Conservation (phyloP, 2,113 vertebrate species). For the Eolophus roseicapilla region DNA sequence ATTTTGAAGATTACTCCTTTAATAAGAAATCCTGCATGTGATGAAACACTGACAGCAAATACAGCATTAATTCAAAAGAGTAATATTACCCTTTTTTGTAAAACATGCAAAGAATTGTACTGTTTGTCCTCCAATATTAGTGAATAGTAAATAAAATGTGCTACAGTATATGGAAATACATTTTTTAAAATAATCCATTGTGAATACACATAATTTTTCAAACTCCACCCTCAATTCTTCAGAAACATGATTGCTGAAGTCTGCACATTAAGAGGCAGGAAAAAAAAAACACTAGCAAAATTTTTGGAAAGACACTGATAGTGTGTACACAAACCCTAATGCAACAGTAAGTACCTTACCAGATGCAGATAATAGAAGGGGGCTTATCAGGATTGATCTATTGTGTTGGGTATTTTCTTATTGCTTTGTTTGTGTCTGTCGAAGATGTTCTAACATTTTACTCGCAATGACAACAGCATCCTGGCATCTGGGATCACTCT, state of each 20-base stretch:
- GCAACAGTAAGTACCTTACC: neutral
- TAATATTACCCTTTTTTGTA: neutral
- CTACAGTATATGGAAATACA: neutral
- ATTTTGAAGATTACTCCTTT: neutral
- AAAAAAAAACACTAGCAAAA: neutral
- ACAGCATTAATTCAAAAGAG: neutral
- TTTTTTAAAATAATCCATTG: neutral
- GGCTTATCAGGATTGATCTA: neutral
- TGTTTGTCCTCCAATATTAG: neutral
- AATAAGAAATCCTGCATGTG: neutral
- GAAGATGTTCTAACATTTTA: neutral
- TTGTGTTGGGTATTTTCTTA: neutral
- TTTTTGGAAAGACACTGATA: neutral
- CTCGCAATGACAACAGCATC: neutral
- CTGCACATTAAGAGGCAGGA: neutral
- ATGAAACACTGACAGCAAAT: neutral
- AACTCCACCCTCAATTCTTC: fast-evolving
- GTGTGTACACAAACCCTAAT: neutral
- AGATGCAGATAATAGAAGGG: neutral
- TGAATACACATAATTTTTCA: neutral
- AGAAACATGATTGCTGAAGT: neutral
- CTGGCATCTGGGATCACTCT: neutral
- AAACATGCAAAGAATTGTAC: neutral
- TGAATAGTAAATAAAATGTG: neutral
- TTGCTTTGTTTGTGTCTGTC: neutral